phyloP scores from a whole-genome alignment of 2,113 vertebrate genomes.

The Gymnocephalus cernua region DNA sequence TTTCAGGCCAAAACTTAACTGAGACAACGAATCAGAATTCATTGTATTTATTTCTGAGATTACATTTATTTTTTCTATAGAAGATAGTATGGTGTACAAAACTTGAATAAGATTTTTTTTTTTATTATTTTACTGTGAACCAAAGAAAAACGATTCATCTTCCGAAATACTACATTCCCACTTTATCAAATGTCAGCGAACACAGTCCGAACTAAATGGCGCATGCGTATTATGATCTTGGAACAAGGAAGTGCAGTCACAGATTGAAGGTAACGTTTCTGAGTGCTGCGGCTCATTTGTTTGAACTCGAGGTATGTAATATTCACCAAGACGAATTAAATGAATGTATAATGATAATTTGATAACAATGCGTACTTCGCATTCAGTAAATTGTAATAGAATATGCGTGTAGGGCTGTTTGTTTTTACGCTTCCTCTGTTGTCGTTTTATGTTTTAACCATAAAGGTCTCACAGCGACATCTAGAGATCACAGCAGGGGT shows the following conservation, averaged over 20 bases:
- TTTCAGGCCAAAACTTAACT: neutral
- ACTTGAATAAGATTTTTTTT: too few relatives aligned
- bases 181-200: neutral
- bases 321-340: neutral
- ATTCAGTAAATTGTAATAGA: neutral
- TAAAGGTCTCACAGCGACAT: constrained; percentile 36
- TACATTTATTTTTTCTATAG: too few relatives aligned
- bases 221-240: constrained; percentile 26
- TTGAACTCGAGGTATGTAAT: constrained; percentile 39
- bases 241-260: constrained; percentile 49
- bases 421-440: neutral
- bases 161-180: constrained; percentile 5
- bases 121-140: too few relatives aligned
- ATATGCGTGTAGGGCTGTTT: neutral
- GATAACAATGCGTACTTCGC: neutral
- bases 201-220: neutral
- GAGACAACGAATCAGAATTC: neutral
- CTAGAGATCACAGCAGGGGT: constrained; percentile 6
- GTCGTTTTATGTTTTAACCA: neutral
- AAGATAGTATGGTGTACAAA: too few relatives aligned
- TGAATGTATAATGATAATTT: rapidly evolving
- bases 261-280: neutral
- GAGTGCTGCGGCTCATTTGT: neutral
- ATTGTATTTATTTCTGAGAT: too few relatives aligned
- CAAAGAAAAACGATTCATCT: too few relatives aligned